Percentiles rank a stretch among this genome's conserved stretches.
These are phyloP conservation scores for Scaptomyza pallida DNA, from an alignment of 1,140 invertebrate species.

Conservation along the genomic window DNA sequence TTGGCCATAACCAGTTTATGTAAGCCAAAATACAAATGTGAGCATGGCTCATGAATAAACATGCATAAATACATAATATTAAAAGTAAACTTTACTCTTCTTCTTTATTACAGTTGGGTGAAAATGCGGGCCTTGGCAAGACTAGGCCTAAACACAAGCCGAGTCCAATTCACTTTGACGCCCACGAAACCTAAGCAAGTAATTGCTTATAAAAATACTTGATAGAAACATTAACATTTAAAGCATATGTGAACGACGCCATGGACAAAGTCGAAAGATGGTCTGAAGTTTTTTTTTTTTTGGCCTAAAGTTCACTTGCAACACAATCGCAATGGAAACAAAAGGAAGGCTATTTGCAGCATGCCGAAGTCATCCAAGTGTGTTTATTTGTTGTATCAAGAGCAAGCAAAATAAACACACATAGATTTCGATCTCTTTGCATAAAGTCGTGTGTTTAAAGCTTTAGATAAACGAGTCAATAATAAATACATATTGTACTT, in stretches of 20 bases:
- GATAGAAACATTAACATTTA: constrained; percentile 73
- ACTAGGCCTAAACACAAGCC: constrained; percentile 45
- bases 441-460: not conserved
- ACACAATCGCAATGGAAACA: constrained; percentile 52
- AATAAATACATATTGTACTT: not conserved
- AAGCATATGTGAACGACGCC: constrained; percentile 26
- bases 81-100: constrained; percentile 13
- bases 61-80: constrained; percentile 61
- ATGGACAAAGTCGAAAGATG: constrained; percentile 45
- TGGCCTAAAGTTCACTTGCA: constrained; percentile 52
- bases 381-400: constrained; percentile 37
- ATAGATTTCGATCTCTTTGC: not conserved
- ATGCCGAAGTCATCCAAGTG: constrained; percentile 47
- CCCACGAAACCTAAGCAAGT: constrained; percentile 62
- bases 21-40: constrained; percentile 38
- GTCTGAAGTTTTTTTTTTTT: constrained; percentile 61
- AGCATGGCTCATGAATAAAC: constrained; percentile 69
- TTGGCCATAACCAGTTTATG: constrained; percentile 40
- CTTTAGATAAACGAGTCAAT: not conserved
- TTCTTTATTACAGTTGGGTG: constrained; percentile 1
- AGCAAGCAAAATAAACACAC: constrained; percentile 30
- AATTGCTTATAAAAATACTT: constrained; percentile 79
- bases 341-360: constrained; percentile 75
- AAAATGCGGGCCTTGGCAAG: constrained; percentile 40
- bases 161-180: constrained; percentile 41